Evolutionary conservation across 2,797 vertebrate species (phyloP), one percentile per base, ranked within the genome.

Genomic region (Ispidina lecontei): DNA sequence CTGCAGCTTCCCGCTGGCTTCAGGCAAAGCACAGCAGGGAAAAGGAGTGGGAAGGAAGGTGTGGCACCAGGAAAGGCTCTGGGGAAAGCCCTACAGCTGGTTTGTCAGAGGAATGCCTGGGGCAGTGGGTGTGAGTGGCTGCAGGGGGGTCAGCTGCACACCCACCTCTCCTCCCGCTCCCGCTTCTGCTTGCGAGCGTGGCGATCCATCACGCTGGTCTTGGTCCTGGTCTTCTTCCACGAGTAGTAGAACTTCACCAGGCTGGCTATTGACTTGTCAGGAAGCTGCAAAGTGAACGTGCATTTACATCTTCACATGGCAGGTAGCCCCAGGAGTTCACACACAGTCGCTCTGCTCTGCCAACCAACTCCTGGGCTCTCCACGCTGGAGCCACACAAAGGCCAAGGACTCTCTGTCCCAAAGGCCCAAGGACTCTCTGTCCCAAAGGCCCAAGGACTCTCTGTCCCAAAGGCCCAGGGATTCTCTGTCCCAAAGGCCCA

Each of bases 221-320:
- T 99, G 94, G 98, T 99, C 90, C 99, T 98, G 3, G 98, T 99
- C 95, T 99, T 99, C 97, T 99, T 99, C 99, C 99, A 99, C 5
- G 99, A 99, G 96, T 99, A 99, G 97, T 99, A 99, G 93, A 99
- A 99, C 58, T 98, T 98, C 86, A 99, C 99, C 97, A 99, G 97
- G 91, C 99, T 99, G 88, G 99, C 98, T 97, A 99, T 99, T 14
- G 99, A 98, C 91, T 99, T 99, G 94, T 99, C 99, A 71, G 99
- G 99, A 84, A 99, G 97, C 99, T 99, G 92, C 71, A 97, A 86
- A 95, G 71, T 93, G 94, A 97, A 94, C 59, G 92, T 12, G 51
- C 74, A 95, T 94, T 96, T 94, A 94, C 68, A 93, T 21, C 39
- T 70, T 93, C 82, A 37, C 87, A 90, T 28, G 58, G 69, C 69